A percentile compares a stretch with the other conserved stretches of the same genome.
Evolutionary conservation across 2,888 invertebrate species (phyloP).

Genomic region (Dasypogon diadema): DNA sequence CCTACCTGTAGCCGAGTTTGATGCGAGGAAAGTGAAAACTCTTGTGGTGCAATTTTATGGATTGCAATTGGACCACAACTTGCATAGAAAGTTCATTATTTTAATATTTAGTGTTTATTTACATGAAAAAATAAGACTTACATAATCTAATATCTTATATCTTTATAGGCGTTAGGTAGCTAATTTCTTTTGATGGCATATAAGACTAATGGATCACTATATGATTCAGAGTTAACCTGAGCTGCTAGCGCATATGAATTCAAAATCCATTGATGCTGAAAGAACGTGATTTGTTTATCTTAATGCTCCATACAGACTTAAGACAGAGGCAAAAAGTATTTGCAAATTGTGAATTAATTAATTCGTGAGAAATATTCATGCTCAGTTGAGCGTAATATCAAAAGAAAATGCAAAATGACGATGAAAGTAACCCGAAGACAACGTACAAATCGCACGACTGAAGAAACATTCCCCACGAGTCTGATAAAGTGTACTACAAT

Average conservation of each 20-base stretch:
- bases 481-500: not conserved
- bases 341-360: conserved; percentile 8
- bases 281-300: not conserved
- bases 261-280: not conserved
- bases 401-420: not conserved
- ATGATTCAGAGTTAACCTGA: too few species aligned
- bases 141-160: too few species aligned
- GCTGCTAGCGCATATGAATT: too few species aligned
- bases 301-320: not conserved
- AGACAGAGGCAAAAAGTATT: not conserved
- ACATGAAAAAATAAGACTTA: too few species aligned
- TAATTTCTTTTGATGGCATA: too few species aligned
- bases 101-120: too few species aligned
- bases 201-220: too few species aligned
- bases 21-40: conserved; percentile 32
- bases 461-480: not conserved
- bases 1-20: not conserved
- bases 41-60: conserved; percentile 8
- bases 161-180: too few species aligned
- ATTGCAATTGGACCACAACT: conserved; percentile 28
- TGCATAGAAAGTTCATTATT: conserved; percentile 3
- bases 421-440: not conserved
- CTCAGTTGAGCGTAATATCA: conserved; percentile 39
- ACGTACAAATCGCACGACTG: not conserved
- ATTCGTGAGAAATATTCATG: conserved; percentile 53